A percentile compares a stretch with the other conserved stretches of the same genome.
phyloP scores from a whole-genome alignment of 2,113 vertebrate species.

The Psephotus haematonotus region DNA sequence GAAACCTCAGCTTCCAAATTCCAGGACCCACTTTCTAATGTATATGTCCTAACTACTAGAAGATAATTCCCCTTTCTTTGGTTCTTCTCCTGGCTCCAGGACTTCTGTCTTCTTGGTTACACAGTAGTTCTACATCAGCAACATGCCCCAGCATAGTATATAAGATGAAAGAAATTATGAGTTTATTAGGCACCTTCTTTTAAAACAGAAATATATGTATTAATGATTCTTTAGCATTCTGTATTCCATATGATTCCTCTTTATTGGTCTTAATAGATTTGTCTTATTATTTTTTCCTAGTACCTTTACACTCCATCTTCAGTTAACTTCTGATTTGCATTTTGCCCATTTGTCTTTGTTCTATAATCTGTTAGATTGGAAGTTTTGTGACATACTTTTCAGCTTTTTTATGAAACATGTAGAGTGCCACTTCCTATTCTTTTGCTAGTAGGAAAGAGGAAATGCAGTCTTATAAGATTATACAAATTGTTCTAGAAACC shows the following conservation, averaged over 20 bases:
- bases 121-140: not conserved
- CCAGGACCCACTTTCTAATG: not conserved
- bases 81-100: not conserved
- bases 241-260: not conserved
- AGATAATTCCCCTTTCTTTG: not conserved
- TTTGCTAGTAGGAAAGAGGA: not conserved
- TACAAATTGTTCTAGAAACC: not conserved
- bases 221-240: not conserved
- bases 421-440: not conserved
- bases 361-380: not conserved
- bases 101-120: not conserved
- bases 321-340: not conserved
- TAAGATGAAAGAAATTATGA: not conserved
- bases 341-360: not conserved
- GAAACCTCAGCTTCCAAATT: not conserved
- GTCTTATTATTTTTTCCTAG: not conserved
- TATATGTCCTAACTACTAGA: rapidly evolving
- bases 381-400: not conserved
- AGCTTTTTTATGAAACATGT: not conserved
- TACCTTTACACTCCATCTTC: not conserved
- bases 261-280: not conserved
- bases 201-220: not conserved
- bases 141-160: not conserved
- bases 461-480: not conserved
- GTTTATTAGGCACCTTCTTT: not conserved